These are phyloP conservation scores for Neopelma chrysocephalum DNA, from an alignment of 2,797 vertebrate genomes.

Conservation along the genomic window DNA sequence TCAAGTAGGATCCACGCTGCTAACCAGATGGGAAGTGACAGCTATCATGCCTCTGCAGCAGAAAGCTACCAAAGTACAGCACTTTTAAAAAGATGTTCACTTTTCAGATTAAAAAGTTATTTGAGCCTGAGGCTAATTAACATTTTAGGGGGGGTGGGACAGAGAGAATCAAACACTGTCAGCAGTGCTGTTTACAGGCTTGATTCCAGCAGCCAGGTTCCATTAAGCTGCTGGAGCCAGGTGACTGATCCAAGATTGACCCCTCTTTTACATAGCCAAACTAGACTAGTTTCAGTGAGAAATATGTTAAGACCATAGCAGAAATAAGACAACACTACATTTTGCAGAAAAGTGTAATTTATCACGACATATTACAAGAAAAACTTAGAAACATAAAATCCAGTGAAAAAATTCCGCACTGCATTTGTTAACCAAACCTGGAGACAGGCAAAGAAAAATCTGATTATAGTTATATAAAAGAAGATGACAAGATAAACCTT, in stretches of 20 bases:
- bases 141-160: not conserved
- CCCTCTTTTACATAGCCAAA: not conserved
- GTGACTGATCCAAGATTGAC: not conserved
- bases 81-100: not conserved
- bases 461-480: not conserved
- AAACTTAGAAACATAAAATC: not conserved
- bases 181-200: not conserved
- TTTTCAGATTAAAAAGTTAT: not conserved
- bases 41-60: not conserved
- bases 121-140: not conserved
- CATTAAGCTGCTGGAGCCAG: not conserved
- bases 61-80: not conserved
- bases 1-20: not conserved
- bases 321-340: not conserved
- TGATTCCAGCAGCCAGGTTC: not conserved
- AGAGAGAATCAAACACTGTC: not conserved
- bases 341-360: not conserved
- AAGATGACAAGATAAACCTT: not conserved
- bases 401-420: not conserved
- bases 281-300: not conserved
- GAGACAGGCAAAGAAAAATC: not conserved
- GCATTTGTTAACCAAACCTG: not conserved
- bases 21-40: not conserved
- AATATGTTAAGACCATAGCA: not conserved
- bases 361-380: not conserved